Evolutionary conservation across 2,797 vertebrate genomes (phyloP), one percentile per base, ranked within the genome.

Genomic region (Phrynocephalus vlangalii): DNA sequence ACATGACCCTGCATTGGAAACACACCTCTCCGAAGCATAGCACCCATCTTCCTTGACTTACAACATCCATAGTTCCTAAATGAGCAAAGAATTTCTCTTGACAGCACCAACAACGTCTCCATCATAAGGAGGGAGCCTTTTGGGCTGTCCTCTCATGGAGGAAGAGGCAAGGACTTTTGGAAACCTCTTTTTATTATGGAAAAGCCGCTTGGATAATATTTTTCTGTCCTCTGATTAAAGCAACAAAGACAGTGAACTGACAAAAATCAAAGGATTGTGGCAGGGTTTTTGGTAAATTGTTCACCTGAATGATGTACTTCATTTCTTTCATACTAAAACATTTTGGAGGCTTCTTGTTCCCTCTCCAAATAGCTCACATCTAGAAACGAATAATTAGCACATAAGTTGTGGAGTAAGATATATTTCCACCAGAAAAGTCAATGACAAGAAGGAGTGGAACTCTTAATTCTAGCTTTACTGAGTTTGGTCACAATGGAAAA

Each of bases 311-410:
- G 90, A 92, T n/a, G 89, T 89, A 84, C 92, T 93, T 93, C 81
- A 92, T 56, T 56, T 56, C 52, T 56, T 93, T 93, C 26, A 85
- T 88, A 87, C 83, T 91, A 85, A 80, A 88, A 92, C 87, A 90
- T 93, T 95, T 94, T 91, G 92, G 92, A 92, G 92, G 92, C 90
- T 92, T 94, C 92, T 91, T 94, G 92, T 86, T 90, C 79, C 86
- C 91, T 85, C 26, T 85, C 26, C 70, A 82, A 84, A 89, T 89
- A 83, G 52, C 52, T 71, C 71, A 26, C 11, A n/a, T 33, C 86
- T 76, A 78, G 67, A 56, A 66, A 33, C 22, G 71, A 86, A 78
- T 44, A 48, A 78, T 33, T 70, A 77, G 71, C 71, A 82, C 20
- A 77, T 67, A 63, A 71, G 66, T 66, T 66, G 52, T 71, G 50